Conservation (phyloP, 2,113 vertebrate species). For the Smithornis capensis region DNA sequence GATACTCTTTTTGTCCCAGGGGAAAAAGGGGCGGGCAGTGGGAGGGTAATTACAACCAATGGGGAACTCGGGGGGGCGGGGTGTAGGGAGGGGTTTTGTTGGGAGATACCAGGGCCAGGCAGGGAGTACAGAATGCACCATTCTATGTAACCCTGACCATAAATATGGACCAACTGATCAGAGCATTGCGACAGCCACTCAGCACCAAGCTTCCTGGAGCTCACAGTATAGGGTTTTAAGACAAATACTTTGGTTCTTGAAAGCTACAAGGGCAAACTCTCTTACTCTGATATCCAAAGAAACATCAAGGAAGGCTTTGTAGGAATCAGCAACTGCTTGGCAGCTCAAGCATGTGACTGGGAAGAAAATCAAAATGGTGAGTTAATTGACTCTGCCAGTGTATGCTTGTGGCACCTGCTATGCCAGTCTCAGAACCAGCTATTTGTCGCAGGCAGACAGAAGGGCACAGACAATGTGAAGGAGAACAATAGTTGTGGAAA, state of each 20-base stretch:
- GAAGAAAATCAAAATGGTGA: not conserved
- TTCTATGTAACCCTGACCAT: too few relatives aligned
- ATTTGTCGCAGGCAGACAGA: not conserved
- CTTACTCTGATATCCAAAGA: slow-evolving; percentile 3
- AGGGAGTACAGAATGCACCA: too few relatives aligned
- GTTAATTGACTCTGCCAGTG: too few relatives aligned
- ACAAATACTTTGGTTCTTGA: not conserved
- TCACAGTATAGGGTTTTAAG: not conserved
- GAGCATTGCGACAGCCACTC: too few relatives aligned
- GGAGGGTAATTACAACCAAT: too few relatives aligned
- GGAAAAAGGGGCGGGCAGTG: too few relatives aligned
- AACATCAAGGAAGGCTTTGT: not conserved
- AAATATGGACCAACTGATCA: too few relatives aligned
- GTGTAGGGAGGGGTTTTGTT: too few relatives aligned
- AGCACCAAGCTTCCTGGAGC: not conserved
- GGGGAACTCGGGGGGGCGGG: too few relatives aligned
- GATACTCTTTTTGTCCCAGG: too few relatives aligned
- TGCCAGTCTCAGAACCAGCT: accelerated
- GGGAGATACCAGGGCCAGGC: too few relatives aligned
- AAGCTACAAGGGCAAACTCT: not conserved
- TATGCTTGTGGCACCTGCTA: accelerated
- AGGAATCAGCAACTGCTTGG: not conserved
- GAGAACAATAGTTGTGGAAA: not conserved
- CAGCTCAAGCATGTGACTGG: not conserved
- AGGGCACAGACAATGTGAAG: not conserved